Percentiles rank a stretch among this genome's conserved stretches.
Evolutionary conservation across 23 tunicate genomes (phyloP).

Genomic region (Oikopleura vanhoeffeni): DNA sequence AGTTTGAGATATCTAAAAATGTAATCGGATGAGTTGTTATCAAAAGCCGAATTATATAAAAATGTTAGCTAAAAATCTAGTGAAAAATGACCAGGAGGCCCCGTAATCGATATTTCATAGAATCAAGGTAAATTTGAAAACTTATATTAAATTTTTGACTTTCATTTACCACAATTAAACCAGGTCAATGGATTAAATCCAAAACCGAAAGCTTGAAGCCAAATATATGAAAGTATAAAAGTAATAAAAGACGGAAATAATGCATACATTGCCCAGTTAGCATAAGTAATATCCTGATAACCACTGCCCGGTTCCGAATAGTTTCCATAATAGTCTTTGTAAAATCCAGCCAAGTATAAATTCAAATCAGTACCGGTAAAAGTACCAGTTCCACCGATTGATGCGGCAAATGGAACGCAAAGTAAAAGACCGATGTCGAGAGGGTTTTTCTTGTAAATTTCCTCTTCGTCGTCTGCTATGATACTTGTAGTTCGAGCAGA

Average conservation of each 20-base stretch:
- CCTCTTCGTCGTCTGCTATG: too few species aligned
- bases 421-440: slow-evolving; percentile 31
- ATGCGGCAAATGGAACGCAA: slow-evolving; percentile 59
- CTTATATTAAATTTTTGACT: too few species aligned
- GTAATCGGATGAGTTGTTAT: too few species aligned
- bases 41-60: too few species aligned
- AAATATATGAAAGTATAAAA: not conserved
- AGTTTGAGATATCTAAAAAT: too few species aligned
- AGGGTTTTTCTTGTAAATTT: not conserved
- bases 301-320: not conserved
- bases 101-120: too few species aligned
- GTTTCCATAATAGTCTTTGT: not conserved
- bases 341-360: slow-evolving; percentile 31
- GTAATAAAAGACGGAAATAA: not conserved
- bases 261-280: not conserved
- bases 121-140: too few species aligned
- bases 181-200: not conserved
- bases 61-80: too few species aligned
- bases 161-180: not conserved
- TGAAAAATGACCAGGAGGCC: too few species aligned
- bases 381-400: slow-evolving; percentile 70
- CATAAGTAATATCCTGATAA: not conserved
- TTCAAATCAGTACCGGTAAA: slow-evolving; percentile 64
- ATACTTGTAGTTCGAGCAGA: too few species aligned
- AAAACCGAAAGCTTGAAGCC: not conserved